Conservation (phyloP, 2,888 invertebrate genomes). For the Azorinus chamasolen region DNA sequence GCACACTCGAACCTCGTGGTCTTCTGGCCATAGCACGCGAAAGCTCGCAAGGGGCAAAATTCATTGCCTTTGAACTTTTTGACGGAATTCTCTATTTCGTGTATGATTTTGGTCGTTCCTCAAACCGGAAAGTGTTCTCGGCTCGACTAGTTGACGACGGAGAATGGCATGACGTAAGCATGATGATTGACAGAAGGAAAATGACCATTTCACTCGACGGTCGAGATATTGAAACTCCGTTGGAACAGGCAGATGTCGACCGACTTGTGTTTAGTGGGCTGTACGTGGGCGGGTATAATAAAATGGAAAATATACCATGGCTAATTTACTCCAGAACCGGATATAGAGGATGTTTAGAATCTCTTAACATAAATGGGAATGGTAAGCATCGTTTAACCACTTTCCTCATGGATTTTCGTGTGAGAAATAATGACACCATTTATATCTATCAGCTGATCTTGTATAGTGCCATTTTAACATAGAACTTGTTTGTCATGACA, state of each 20-base stretch:
- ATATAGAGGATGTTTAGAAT: conserved; percentile 83
- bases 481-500: no score
- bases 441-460: no score
- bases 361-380: conserved; percentile 71
- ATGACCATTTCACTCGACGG: conserved; percentile 74
- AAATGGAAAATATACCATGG: conserved; percentile 79
- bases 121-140: conserved; percentile 70
- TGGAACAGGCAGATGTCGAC: conserved; percentile 16
- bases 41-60: conserved; percentile 58
- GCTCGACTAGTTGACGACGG: conserved; percentile 80
- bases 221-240: conserved; percentile 19
- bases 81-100: conserved; percentile 83
- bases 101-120: conserved; percentile 76
- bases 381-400: conserved; percentile 31
- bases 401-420: no score
- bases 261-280: conserved; percentile 40
- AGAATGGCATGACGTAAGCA: conserved; percentile 70
- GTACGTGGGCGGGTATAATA: conserved; percentile 75
- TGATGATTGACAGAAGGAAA: conserved; percentile 26
- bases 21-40: conserved; percentile 76
- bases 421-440: no score
- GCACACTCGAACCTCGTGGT: conserved; percentile 79
- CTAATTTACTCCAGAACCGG: conserved; percentile 80
- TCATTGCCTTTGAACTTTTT: conserved; percentile 82
- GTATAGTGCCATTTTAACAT: no score